phyloP scores from a whole-genome alignment of 2,113 vertebrate genomes.

The Plecturocebus donacophilus region DNA sequence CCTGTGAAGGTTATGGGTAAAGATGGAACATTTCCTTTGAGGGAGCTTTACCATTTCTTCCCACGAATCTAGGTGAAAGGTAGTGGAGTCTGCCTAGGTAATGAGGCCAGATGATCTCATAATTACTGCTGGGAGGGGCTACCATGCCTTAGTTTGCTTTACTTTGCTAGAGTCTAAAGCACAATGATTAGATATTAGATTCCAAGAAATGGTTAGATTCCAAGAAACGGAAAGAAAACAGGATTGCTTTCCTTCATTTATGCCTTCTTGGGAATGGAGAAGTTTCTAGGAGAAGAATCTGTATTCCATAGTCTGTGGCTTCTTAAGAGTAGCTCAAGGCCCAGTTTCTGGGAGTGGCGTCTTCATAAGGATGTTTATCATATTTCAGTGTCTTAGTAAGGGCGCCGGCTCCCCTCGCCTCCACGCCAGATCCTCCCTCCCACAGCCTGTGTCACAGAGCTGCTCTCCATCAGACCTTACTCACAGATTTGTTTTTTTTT shows the following conservation, averaged over 20 bases:
- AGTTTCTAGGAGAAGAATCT: not conserved
- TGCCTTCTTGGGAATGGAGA: not conserved
- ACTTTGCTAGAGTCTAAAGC: not conserved
- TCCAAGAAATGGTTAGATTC: not conserved
- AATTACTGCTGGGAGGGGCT: not conserved
- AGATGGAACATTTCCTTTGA: not conserved
- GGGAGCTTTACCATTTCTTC: not conserved
- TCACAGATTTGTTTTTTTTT: not conserved
- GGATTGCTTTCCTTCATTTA: not conserved
- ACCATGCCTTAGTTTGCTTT: not conserved
- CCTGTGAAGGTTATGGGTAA: not conserved
- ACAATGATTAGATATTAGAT: not conserved
- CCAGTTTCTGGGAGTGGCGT: slow-evolving; percentile 44
- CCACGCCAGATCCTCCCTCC: not conserved
- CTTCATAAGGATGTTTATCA: not conserved
- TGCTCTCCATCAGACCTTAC: not conserved
- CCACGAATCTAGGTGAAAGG: not conserved
- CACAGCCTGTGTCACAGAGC: not conserved
- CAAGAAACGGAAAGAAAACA: not conserved
- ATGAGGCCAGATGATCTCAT: not conserved
- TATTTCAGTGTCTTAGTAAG: not conserved
- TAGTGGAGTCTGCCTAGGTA: not conserved
- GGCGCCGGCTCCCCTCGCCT: not conserved
- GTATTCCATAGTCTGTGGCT: not conserved
- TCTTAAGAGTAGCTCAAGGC: not conserved